Base-by-base conservation (phyloP, 2,797 vertebrate species). In the Crenichthys baileyi region DNA sequence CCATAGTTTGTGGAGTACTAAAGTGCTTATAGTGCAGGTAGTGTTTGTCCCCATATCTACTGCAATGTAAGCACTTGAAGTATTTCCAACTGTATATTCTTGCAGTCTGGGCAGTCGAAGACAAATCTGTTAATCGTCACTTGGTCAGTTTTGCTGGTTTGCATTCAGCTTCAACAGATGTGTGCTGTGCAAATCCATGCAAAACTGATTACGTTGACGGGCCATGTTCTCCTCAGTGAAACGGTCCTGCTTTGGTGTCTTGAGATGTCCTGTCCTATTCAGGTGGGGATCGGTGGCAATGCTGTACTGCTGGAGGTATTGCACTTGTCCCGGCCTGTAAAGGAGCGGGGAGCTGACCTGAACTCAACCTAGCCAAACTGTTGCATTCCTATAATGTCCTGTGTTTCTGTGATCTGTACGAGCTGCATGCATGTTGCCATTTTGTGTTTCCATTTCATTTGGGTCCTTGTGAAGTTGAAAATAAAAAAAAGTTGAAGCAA, bases 1-100 rank as follows among this genome's bases (percentile, higher is more conserved):
- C 70, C 44, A 81, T 58, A 80, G 95, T 92, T 98, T 93, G 85
- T 96, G 97, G 96, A 96, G 98, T 97, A 95, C 96, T 99, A 99
- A 99, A 99, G 98, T 99, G 98, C 98, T 99, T 99, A 99, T 99
- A 99, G 98, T 99, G 98, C 98, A 99, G 98, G 98, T 99, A 99
- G 98, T 98, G 95, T 94, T 94, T 92, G 94, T 93, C 88, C 91
- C 90, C 91, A 77, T 18, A 97, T 99, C 98, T 99, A 99, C 98
- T 99, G 98, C 98, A 99, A 97, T 97, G 95, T 97, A 96, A 98
- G 98, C 98, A 99, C 98, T 99, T 99, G 87, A 97, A 98, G 98
- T 99, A 96, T 96, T 99, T 95, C 97, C 95, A 95, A 87, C 79
- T 82, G 80, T 83, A 75, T 89, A 85, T 67, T 61, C 72, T 31